Base-by-base conservation (phyloP, 2,797 vertebrate genomes). In the Synanceia verrucosa region DNA sequence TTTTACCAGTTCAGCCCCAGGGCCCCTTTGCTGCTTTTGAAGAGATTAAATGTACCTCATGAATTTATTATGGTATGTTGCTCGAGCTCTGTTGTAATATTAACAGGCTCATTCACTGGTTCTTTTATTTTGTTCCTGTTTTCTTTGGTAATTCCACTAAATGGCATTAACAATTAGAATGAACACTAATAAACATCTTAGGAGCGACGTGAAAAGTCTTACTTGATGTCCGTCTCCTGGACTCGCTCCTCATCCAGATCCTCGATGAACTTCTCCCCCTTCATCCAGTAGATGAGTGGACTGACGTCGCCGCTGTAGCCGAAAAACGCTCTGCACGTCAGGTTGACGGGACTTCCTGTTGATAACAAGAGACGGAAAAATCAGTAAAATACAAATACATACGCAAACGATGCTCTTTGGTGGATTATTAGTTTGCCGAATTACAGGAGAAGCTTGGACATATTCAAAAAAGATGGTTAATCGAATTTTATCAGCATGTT, bases 281-380 rank as follows among this genome's bases (percentile, higher is more conserved):
- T 99, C 97, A 99, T 99, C 97, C 97, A 99, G 91, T 99, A 99
- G 93, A 99, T 96, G 76, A 98, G 94, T 31, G 97, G 97, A 73
- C 96, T 97, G 84, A 95, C 96, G 26, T 97, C 97, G 59, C 97
- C 97, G 33, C 95, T 97, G 86, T 98, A 99, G 13, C 97, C 97
- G 68, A 99, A 99, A 93, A 97, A 99, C 4, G 97, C 97, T 88
- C 95, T 91, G 92, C 97, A 99, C 28, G 97, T 98, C 83, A 99
- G 91, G 93, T 99, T 99, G 85, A 97, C 92, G 5, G 95, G 95
- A 83, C 91, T 91, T 0, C 97, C 97, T 99, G 94, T 83, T 47
- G 66, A 75, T 66, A 70, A 83, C 31, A 50, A 60, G 16, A 82
- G 51, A 65, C 41, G 44, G 36, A 52, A 66, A 0, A 23, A 19